These are phyloP conservation scores for Emydoidea blandingii DNA, from an alignment of 2,797 vertebrate species.

Conservation along the genomic window DNA sequence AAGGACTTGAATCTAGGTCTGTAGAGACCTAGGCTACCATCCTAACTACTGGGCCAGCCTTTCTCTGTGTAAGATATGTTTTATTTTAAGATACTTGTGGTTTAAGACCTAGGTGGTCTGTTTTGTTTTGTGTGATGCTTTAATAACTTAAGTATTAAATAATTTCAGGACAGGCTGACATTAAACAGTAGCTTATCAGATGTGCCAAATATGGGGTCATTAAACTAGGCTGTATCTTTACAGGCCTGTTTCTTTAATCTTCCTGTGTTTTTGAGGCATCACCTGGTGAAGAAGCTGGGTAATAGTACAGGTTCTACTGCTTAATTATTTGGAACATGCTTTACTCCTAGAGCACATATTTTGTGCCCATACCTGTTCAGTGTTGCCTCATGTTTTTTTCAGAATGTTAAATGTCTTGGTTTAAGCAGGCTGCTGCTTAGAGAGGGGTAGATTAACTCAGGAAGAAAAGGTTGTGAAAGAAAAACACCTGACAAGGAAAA, in stretches of 20 bases:
- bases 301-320: conserved; percentile 54
- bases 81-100: too few species aligned
- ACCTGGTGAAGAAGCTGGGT: conserved; percentile 17
- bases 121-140: not conserved
- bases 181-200: not conserved
- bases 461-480: conserved; percentile 49
- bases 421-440: conserved; percentile 39
- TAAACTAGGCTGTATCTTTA: conserved; percentile 17
- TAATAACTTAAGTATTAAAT: conserved; percentile 2
- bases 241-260: conserved; percentile 35
- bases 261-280: not conserved
- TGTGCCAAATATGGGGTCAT: conserved; percentile 48
- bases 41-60: too few species aligned
- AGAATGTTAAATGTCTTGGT: conserved; percentile 34
- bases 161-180: not conserved
- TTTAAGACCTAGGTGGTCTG: not conserved
- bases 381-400: conserved; percentile 18
- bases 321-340: conserved; percentile 39
- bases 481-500: conserved; percentile 39
- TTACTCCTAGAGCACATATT: conserved; percentile 18
- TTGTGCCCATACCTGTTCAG: conserved; percentile 11
- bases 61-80: too few species aligned
- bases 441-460: conserved; percentile 47
- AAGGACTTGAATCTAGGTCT: too few species aligned
- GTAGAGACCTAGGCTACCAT: too few species aligned